These are phyloP conservation scores for Eristalinus aeneus DNA, from an alignment of 2,888 invertebrate genomes.

Conservation along the genomic window DNA sequence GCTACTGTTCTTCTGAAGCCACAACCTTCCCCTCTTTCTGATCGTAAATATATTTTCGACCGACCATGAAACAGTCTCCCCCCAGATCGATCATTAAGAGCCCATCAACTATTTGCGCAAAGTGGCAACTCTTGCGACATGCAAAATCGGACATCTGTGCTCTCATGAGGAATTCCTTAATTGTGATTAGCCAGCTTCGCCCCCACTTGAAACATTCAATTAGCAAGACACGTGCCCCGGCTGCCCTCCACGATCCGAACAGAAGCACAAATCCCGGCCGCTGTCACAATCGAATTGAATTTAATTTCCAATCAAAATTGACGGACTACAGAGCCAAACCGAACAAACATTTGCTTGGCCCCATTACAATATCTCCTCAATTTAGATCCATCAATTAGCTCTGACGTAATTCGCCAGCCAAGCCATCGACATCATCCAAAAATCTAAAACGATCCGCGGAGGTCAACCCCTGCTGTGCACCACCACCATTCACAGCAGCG, in stretches of 20 bases:
- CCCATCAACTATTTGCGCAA: neutral
- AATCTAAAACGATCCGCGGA: conserved; percentile 27
- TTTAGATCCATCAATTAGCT: conserved; percentile 29
- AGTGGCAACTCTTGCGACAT: neutral
- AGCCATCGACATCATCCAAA: neutral
- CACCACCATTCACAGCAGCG: neutral
- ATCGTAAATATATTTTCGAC: too few relatives aligned
- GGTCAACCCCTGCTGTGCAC: conserved; percentile 20
- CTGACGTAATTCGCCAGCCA: conserved; percentile 28
- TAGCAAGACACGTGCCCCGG: conserved; percentile 25
- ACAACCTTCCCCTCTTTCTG: too few relatives aligned
- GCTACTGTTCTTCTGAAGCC: too few relatives aligned
- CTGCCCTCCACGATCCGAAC: neutral
- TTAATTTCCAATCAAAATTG: conserved; percentile 25
- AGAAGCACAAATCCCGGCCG: conserved; percentile 32
- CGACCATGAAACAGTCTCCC: too few relatives aligned
- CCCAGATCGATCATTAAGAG: too few relatives aligned
- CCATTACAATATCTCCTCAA: conserved; percentile 36
- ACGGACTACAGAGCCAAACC: conserved; percentile 2
- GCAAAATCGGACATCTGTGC: neutral
- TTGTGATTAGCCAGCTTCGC: neutral
- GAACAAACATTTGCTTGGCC: conserved; percentile 15
- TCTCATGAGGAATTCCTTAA: neutral
- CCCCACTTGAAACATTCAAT: conserved; percentile 42
- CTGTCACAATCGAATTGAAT: conserved; percentile 55